phyloP scores from a whole-genome alignment of 2,113 vertebrate species.

The Pelobates fuscus region DNA sequence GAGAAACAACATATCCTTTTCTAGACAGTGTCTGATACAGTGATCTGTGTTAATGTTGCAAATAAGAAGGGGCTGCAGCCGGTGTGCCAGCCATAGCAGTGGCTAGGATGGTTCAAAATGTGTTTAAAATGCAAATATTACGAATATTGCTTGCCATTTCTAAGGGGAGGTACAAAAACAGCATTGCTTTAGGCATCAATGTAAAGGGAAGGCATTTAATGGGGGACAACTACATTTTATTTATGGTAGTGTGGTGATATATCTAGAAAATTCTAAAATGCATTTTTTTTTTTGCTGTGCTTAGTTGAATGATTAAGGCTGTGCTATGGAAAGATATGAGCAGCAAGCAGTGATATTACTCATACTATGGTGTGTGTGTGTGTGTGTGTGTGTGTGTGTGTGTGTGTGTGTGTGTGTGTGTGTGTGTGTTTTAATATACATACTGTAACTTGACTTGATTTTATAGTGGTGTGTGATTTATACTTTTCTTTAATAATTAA shows the following conservation, averaged over 20 bases:
- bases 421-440: too few species aligned
- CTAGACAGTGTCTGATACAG: not conserved
- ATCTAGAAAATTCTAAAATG: not conserved
- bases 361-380: too few species aligned
- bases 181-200: constrained; percentile 18
- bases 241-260: not conserved
- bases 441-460: too few species aligned
- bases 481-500: too few species aligned
- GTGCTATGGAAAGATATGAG: too few species aligned
- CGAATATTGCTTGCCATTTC: constrained; percentile 1
- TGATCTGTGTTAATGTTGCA: not conserved
- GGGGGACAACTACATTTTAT: not conserved
- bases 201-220: not conserved
- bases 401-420: too few species aligned
- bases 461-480: too few species aligned
- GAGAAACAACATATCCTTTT: not conserved
- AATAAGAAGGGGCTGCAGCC: not conserved
- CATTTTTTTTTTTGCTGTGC: too few species aligned
- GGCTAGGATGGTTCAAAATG: not conserved
- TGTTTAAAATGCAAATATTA: not conserved
- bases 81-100: not conserved
- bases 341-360: too few species aligned
- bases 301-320: too few species aligned
- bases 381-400: too few species aligned
- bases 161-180: not conserved